A percentile compares a stretch with the other conserved stretches of the same genome.
Evolutionary conservation across 2,113 vertebrate genomes (phyloP).

Genomic region (Microcebus murinus): DNA sequence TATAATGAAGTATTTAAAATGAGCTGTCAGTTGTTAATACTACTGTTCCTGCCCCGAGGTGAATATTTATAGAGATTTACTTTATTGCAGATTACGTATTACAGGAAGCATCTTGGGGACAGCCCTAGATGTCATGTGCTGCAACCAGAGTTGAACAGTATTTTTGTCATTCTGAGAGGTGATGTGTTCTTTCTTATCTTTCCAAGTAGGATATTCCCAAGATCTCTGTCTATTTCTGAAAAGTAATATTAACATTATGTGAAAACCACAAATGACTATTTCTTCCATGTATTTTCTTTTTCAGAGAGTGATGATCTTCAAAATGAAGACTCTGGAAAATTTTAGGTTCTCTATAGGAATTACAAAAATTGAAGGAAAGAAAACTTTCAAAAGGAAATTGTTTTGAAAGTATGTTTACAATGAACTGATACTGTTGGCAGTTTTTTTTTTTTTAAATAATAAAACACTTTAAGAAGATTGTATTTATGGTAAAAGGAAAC

Average conservation of each 20-base stretch:
- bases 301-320: slow-evolving; percentile 79
- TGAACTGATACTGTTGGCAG: slow-evolving; percentile 76
- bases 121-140: neutral
- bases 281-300: slow-evolving; percentile 79
- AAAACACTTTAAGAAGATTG: slow-evolving; percentile 79
- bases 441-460: slow-evolving; percentile 42
- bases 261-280: slow-evolving; percentile 57
- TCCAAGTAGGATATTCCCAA: neutral
- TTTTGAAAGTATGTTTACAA: slow-evolving; percentile 84
- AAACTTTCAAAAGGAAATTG: slow-evolving; percentile 69
- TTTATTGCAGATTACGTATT: neutral
- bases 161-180: neutral
- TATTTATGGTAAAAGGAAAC: slow-evolving; percentile 88
- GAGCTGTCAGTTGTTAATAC: neutral
- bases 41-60: neutral
- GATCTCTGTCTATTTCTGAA: neutral
- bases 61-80: neutral
- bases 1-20: neutral
- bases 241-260: neutral
- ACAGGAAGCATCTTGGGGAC: neutral
- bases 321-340: slow-evolving; percentile 78
- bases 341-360: slow-evolving; percentile 77
- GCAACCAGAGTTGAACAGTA: neutral
- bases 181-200: neutral
- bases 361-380: slow-evolving; percentile 81